A percentile compares a stretch with the other conserved stretches of the same genome.
phyloP scores from a whole-genome alignment of 2,888 invertebrate species.

The Corbicula japonica region DNA sequence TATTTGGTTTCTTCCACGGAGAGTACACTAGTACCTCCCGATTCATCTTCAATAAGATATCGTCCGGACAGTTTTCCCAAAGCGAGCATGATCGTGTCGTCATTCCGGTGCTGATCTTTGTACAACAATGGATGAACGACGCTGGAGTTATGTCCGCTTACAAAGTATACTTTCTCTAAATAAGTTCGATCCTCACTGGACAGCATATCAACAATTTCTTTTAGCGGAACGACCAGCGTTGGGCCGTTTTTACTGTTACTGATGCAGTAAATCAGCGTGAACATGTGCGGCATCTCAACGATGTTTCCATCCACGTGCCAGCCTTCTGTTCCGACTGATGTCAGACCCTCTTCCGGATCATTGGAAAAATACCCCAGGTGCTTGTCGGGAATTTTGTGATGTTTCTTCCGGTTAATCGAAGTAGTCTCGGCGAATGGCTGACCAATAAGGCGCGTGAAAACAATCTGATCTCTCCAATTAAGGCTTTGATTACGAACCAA shows the following conservation, averaged over 20 bases:
- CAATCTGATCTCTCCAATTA: constrained; percentile 44
- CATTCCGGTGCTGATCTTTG: constrained; percentile 44
- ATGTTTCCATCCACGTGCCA: constrained; percentile 59
- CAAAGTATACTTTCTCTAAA: constrained; percentile 50
- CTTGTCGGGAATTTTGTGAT: constrained; percentile 38
- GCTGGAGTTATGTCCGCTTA: constrained; percentile 44
- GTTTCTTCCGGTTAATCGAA: constrained; percentile 40
- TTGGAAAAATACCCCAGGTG: constrained; percentile 52
- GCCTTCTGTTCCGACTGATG: constrained; percentile 42
- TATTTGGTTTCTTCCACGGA: constrained; percentile 45
- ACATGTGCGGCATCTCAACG: constrained; percentile 38
- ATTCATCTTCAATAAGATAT: constrained; percentile 29
- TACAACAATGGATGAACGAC: constrained; percentile 49
- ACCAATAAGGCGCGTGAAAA: constrained; percentile 40
- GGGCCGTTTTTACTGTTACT: constrained; percentile 48
- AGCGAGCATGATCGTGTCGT: constrained; percentile 53
- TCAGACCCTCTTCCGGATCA: constrained; percentile 36
- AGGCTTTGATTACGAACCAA: constrained; percentile 40
- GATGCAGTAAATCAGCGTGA: constrained; percentile 52
- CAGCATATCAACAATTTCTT: constrained; percentile 52
- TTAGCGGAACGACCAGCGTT: constrained; percentile 51
- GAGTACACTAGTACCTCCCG: constrained; percentile 17
- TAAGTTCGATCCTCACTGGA: constrained; percentile 22
- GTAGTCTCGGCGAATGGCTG: constrained; percentile 38
- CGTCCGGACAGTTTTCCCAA: constrained; percentile 49